These are phyloP conservation scores for Euzetes globulus DNA, from an alignment of 2,888 invertebrate species.

Conservation along the genomic window DNA sequence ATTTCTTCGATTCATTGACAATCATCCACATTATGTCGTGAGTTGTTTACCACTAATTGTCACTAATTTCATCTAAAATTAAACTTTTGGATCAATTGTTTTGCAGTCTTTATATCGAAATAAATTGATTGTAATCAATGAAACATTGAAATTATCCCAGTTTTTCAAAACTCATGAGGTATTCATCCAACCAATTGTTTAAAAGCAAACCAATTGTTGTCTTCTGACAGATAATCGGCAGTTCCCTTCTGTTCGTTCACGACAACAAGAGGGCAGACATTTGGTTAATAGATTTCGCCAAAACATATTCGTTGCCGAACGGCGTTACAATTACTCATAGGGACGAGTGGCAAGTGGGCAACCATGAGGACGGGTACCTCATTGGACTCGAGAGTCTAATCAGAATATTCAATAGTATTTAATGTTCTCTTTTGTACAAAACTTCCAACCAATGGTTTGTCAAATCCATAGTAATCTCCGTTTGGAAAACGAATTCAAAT, in stretches of 20 bases:
- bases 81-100: conserved; percentile 40
- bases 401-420: conserved; percentile 51
- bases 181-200: neutral
- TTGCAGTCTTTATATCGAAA: conserved; percentile 71
- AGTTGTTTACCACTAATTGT: conserved; percentile 47
- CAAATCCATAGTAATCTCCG: neutral
- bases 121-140: conserved; percentile 72
- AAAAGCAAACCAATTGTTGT: no score
- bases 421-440: conserved; percentile 13
- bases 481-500: neutral
- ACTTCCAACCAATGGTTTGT: neutral
- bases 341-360: conserved; percentile 75
- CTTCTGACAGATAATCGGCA: conserved; percentile 66
- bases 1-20: conserved; percentile 69
- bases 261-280: conserved; percentile 79
- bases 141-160: conserved; percentile 70
- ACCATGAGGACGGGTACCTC: conserved; percentile 91
- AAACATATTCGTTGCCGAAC: conserved; percentile 68
- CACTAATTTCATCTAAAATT: no score
- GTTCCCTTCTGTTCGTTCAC: conserved; percentile 86
- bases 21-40: conserved; percentile 70
- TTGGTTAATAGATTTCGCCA: conserved; percentile 97
- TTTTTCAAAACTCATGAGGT: conserved; percentile 87
- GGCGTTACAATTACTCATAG: conserved; percentile 69
- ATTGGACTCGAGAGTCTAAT: conserved; percentile 87